Percentiles rank a stretch among this genome's conserved stretches.
Evolutionary conservation across 2,888 invertebrate species (phyloP).

Genomic region (Amphiduros pacificus): DNA sequence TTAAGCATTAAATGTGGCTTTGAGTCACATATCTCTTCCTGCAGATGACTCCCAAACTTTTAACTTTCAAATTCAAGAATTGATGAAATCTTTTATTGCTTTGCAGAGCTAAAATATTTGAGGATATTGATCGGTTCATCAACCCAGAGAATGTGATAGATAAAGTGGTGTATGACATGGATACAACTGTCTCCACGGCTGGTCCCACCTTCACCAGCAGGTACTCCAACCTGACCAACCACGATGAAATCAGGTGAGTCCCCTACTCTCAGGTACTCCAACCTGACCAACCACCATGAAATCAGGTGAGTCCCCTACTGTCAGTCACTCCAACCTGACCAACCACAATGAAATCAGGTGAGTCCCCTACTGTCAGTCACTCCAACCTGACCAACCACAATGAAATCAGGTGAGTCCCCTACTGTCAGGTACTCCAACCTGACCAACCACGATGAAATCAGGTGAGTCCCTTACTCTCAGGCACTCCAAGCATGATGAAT

Average conservation of each 20-base stretch:
- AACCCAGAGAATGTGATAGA: constrained; percentile 66
- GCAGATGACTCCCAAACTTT: too few relatives aligned
- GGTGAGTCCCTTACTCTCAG: too few relatives aligned
- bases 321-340: constrained; percentile 36
- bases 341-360: constrained; percentile 52
- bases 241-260: constrained; percentile 47
- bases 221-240: constrained; percentile 42
- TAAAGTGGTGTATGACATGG: constrained; percentile 74
- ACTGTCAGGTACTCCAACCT: too few relatives aligned
- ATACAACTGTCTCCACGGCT: constrained; percentile 59
- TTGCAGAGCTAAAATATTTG: constrained; percentile 60
- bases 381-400: constrained; percentile 46
- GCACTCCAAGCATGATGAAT: too few relatives aligned
- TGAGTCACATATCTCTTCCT: too few relatives aligned
- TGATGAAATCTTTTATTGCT: not conserved
- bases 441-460: too few relatives aligned
- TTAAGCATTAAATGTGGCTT: too few relatives aligned
- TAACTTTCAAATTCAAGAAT: too few relatives aligned
- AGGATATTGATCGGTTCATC: constrained; percentile 71
- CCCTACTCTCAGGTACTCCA: constrained; percentile 35
- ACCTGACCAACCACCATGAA: constrained; percentile 47
- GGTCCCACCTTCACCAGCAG: constrained; percentile 33
- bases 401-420: constrained; percentile 45
- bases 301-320: constrained; percentile 38
- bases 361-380: constrained; percentile 32